Evolutionary conservation across 2,797 vertebrate genomes (phyloP), one percentile per base, ranked within the genome.

Genomic region (Gambelia wislizenii): DNA sequence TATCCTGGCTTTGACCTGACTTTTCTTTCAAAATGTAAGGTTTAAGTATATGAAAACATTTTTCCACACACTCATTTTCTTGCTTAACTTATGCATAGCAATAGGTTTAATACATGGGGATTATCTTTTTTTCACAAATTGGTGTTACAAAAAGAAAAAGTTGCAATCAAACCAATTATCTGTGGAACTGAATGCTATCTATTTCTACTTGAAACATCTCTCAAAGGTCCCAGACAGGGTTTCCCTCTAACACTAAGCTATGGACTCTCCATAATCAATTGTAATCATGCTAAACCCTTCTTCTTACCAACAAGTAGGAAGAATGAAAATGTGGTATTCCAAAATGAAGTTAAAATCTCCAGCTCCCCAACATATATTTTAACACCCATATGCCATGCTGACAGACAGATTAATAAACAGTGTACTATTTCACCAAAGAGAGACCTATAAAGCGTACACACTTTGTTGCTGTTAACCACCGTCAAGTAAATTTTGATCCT

Each of bases 21-120:
- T 83, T 80, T 85, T 61, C 16, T 33, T 64, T 30, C 54, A 81
- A 81, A 75, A 61, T 61, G 10, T 30, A 80, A 80, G 25, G 6
- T 39, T 85, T 33, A 61, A 80, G 47, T 80, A 74, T 22, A 85
- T 13, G n/a, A 74, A 89, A 78, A 33, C 22, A 76, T 67, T 79
- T 77, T 87, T 77, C 39, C 27, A 79, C 20, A 36, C 13, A 16
- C 36, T 25, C 52, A 9, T 76, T 44, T 44, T 39, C 49, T 44
- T 44, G 36, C 10, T 47, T 82, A 47, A 27, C 16, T 75, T 84
- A 56, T 44, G 14, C 1, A 72, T 8, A 72, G 18, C 22, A 44
- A 56, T 30, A 85, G 7, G 13, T 54, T 59, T n/a, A 82, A 14
- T 42, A n/a, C 64, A 67, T 16, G 22, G 30, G 25, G 36, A 56